Evolutionary conservation across 2,888 invertebrate genomes (phyloP), one percentile per base, ranked within the genome.

Genomic region (Neoaliturus tenellus): DNA sequence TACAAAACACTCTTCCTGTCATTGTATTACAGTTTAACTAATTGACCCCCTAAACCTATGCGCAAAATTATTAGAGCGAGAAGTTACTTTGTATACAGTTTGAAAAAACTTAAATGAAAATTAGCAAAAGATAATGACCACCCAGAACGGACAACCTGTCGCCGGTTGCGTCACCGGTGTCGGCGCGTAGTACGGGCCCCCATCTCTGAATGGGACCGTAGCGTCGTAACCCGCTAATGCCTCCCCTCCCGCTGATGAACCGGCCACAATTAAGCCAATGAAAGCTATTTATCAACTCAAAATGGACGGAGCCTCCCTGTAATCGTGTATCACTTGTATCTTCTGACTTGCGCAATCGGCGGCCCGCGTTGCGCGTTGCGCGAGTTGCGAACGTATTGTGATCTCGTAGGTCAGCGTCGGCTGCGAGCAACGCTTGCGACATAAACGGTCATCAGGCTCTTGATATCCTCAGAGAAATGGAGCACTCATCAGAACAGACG

Each of bases 261-360:
- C 78, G 78, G 55, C 78, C 23, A 31, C 78, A 51, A 78, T 78
- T 55, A 78, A 78, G 33, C 33, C 55, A 78, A 78, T 78, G 78
- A 35, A 55, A 55, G 55, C 78, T 31, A 78, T 78, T 78, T 78
- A 78, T 78, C 73, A 75, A 75, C 39, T 28, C 44, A 39, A 33
- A 71, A 71, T 44, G 73, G 73, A 44, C 73, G 73, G 71, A 20
- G 71, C 69, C 25, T 8, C 25, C 48, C 69, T 69, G 20, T 69
- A 69, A 69, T 69, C 69, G 69, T 10, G 67, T 20, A 67, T 67
- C 39, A 69, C 39, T 69, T 69, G 69, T 69, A 39, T 69, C 69
- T 39, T 35, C 69, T 69, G 69, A 67, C 71, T 41, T 20, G 73
- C 73, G 44, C 73, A 20, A 71, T n/a, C 39, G 8, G 62, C 71